Evolutionary conservation across 2,113 vertebrate genomes (phyloP), one percentile per base, ranked within the genome.

Genomic region (human (Homo sapiens)): DNA sequence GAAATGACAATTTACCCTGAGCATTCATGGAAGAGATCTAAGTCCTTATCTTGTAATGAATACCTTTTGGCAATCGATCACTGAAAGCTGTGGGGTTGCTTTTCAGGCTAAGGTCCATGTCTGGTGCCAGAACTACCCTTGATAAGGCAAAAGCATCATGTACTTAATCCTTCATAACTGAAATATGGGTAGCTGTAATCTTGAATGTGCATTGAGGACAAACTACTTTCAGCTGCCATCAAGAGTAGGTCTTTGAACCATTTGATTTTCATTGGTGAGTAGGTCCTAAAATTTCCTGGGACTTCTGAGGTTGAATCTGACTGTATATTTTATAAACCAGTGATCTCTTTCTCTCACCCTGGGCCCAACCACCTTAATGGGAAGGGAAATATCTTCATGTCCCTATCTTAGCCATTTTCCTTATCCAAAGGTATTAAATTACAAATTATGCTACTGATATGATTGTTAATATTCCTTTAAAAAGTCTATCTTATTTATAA

Each of bases 401-500:
- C 13, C 6, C 27, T 10, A 48, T 55, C 2, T 57, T 88, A 68
- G 3, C 11, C 64, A 45, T 91, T 73, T 66, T 73, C 27, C n/a
- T 96, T 89, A 64, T 38, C 11, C 22, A 88, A 68, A 90, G n/a
- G 18, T 59, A 57, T 83, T 23, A 70, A 91, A 23, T 91, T 43
- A 89, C 73, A 5, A 78, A 59, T 64, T 85, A 9, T 76, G 35
- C 8, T 86, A 22, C 13, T 92, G 38, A 81, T 35, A 13, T 79
- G 95, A 90, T 6, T 17, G 73, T 2, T 79, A n/a, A 43, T 70
- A 93, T 89, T 72, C 94, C 70, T 64, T 79, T 23, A n/a, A 90
- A 83, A 96, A 87, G 17, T 64, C 38, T 38, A 79, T 22, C n/a
- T 93, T 95, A 50, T 78, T 75, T 93, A 88, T 79, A 79, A 94